These are phyloP conservation scores for Cyphomyrus plagiostoma DNA, from an alignment of 2,113 vertebrate species.

Conservation along the genomic window DNA sequence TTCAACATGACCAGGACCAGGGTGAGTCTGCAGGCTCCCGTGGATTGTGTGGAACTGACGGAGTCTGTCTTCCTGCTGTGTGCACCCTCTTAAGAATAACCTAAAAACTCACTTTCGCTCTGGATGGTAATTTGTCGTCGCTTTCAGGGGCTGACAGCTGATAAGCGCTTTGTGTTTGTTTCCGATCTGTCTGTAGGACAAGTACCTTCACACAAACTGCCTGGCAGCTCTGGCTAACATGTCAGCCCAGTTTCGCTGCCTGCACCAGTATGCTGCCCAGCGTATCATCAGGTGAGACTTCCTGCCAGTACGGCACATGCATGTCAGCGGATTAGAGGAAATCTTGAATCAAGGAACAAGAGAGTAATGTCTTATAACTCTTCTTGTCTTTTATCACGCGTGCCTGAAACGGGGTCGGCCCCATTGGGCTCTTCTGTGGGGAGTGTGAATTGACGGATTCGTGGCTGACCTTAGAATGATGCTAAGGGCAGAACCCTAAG, in stretches of 20 bases:
- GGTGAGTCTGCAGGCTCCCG: slow-evolving; percentile 56
- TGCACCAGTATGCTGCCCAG: slow-evolving; percentile 96
- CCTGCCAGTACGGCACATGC: neutral
- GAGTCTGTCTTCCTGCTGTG: neutral
- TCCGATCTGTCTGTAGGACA: slow-evolving; percentile 67
- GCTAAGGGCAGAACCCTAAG: neutral
- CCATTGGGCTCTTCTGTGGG: neutral
- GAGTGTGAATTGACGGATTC: neutral
- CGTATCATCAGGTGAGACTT: slow-evolving; percentile 88
- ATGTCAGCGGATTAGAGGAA: neutral
- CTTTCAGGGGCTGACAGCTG: neutral
- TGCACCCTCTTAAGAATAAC: neutral
- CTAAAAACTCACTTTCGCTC: neutral
- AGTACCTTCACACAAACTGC: slow-evolving; percentile 97
- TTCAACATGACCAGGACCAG: slow-evolving; percentile 99
- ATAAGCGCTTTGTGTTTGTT: neutral
- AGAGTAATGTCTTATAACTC: neutral
- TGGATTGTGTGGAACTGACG: neutral
- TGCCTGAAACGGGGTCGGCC: neutral
- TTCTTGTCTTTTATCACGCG: neutral
- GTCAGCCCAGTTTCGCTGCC: slow-evolving; percentile 92
- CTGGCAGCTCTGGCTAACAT: slow-evolving; percentile 95
- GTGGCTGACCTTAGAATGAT: neutral
- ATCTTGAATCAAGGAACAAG: neutral
- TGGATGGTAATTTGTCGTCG: neutral